A percentile compares a stretch with the other conserved stretches of the same genome.
phyloP scores from a whole-genome alignment of 2,888 invertebrate genomes.

The Agrypnus murinus region DNA sequence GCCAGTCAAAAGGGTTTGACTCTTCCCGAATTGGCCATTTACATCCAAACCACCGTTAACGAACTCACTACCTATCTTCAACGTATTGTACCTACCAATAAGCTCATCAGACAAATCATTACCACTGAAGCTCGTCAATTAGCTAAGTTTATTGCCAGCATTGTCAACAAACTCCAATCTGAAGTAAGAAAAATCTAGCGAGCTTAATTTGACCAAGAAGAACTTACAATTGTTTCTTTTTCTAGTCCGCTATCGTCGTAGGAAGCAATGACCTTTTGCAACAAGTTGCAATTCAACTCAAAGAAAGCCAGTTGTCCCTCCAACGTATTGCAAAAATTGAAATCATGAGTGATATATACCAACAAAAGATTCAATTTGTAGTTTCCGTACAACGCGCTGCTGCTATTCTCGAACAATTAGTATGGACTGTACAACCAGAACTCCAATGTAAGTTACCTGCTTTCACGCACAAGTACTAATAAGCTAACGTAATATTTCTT shows the following conservation, averaged over 20 bases:
- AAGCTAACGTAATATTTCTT: background rate
- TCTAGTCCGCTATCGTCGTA: background rate
- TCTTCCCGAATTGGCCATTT: slow-evolving; percentile 17
- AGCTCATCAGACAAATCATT: slow-evolving; percentile 20
- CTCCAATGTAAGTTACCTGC: slow-evolving; percentile 5
- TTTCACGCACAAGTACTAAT: no score
- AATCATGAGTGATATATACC: background rate
- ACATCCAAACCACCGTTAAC: slow-evolving; percentile 27
- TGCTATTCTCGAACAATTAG: slow-evolving; percentile 27
- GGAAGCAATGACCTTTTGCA: slow-evolving; percentile 14
- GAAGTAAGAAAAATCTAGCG: no score
- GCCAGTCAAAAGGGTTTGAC: slow-evolving; percentile 13
- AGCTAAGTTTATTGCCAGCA: slow-evolving; percentile 21
- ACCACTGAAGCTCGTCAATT: slow-evolving; percentile 35
- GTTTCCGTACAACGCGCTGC: slow-evolving; percentile 14
- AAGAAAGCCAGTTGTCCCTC: slow-evolving; percentile 25
- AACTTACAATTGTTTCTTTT: no score
- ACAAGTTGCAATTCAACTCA: slow-evolving; percentile 31
- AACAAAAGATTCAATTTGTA: slow-evolving; percentile 14
- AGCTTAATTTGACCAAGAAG: no score
- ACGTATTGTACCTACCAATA: slow-evolving; percentile 3
- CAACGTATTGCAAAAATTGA: slow-evolving; percentile 7
- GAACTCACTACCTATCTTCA: slow-evolving; percentile 26
- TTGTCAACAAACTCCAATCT: slow-evolving; percentile 32
- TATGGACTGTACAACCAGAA: slow-evolving; percentile 25